Percentiles rank a stretch among this genome's conserved stretches.
Conservation (phyloP, 2,888 invertebrate genomes). For the Bellardia bayeri region DNA sequence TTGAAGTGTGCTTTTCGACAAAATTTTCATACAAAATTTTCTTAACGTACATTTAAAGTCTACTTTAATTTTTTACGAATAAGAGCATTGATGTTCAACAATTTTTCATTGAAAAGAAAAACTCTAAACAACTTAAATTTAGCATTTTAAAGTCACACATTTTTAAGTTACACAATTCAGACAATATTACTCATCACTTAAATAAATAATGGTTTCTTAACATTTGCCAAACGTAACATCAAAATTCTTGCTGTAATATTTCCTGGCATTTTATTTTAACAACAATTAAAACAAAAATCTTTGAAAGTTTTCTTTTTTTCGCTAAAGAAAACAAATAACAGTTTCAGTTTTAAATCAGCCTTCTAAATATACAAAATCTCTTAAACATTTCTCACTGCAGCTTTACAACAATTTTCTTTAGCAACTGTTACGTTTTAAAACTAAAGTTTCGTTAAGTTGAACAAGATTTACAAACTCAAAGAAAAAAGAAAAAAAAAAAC, state of each 20-base stretch:
- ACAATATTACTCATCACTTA: no score
- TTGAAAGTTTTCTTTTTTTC: background rate
- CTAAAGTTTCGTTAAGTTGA: slow-evolving; percentile 26
- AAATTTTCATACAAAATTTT: no score
- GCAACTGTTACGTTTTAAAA: background rate
- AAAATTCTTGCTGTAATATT: background rate
- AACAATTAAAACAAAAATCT: background rate
- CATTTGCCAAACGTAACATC: background rate
- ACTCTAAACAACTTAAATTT: no score
- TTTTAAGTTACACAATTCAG: no score
- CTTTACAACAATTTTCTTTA: background rate
- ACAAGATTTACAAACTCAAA: slow-evolving; percentile 59
- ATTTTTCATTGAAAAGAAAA: no score
- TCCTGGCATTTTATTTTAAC: background rate
- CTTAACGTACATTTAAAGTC: no score
- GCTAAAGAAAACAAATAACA: background rate
- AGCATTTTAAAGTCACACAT: no score
- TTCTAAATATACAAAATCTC: slow-evolving; percentile 24
- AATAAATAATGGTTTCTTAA: background rate
- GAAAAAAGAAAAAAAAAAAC: slow-evolving; percentile 8
- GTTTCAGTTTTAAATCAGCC: slow-evolving; percentile 22
- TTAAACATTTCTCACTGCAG: slow-evolving; percentile 23
- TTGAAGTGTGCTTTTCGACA: no score
- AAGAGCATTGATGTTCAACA: no score
- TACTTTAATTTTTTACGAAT: no score